Base-by-base conservation (phyloP, 2,888 invertebrate genomes). In the Eurytoma adleriae region DNA sequence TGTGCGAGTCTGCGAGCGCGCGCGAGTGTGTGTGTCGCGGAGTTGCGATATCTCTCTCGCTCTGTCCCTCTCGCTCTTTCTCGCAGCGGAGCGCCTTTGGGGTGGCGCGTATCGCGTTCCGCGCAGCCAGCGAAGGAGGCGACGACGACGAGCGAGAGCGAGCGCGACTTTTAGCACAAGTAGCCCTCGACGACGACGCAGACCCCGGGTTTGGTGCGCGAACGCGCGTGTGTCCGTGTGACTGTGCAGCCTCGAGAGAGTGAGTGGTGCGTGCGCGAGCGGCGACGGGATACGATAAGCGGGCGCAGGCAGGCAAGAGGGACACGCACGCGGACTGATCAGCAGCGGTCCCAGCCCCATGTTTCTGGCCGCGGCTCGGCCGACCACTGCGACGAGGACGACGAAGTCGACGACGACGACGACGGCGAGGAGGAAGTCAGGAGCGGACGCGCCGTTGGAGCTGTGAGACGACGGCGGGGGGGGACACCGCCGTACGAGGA, bases 341-440 rank as follows among this genome's bases (percentile, higher is more conserved):
- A 1, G 1, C 24, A 24, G 24, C 24, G 24, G 50, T 20, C 48
- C 24, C n/a, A 62, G 67, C 54, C 73, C 78, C 73, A 79, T 73
- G 73, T 79, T 79, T 79, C 69, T 62, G 68, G 68, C 78, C 56
- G 54, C 68, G 73, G 24, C 69, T 30, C 69, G 30, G 27, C 71
- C 72, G 61, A 67, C 68, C 13, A 54, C 16, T 54, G 16, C 13
- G 5, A n/a, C 54, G 16, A n/a, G 3, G 54, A 54, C 54, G 54
- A 54, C 52, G 52, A 52, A 2, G 52, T 3, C 52, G 52, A 52
- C 52, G 52, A 16, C 52, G 52, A 12, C 13, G 52, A 52, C 2
- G 54, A 5, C 54, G 54, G 1, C 54, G 54, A 54, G 16, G 54
- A n/a, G 16, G 54, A 54, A 3, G 54, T 4, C 54, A n/a, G 54